Conservation (phyloP, 2,888 invertebrate genomes). For the Hyppa rectilinea region DNA sequence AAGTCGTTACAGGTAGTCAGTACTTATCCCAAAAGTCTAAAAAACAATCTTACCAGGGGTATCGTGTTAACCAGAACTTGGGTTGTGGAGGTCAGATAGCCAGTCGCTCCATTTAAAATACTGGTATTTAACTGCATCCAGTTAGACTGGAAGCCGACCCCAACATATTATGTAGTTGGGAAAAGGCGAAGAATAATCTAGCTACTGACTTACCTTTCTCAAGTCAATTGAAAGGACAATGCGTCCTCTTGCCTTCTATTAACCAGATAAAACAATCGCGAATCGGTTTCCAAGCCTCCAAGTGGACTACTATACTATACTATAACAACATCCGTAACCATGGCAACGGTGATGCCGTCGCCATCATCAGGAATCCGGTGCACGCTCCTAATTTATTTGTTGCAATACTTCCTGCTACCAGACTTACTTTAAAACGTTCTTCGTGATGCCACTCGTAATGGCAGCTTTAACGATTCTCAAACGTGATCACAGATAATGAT, state of each 20-base stretch:
- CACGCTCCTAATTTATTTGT: not conserved
- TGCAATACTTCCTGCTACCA: constrained; percentile 24
- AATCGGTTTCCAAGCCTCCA: not conserved
- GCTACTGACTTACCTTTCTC: not conserved
- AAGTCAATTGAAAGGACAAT: not conserved
- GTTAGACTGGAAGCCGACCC: too few species aligned
- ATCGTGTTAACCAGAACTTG: too few species aligned
- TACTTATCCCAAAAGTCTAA: too few species aligned
- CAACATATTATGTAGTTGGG: too few species aligned
- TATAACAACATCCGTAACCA: not conserved
- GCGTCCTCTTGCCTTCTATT: not conserved
- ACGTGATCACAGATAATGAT: constrained; percentile 35
- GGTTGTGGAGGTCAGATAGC: too few species aligned
- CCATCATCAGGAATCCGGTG: not conserved
- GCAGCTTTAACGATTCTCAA: constrained; percentile 20
- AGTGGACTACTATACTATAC: too few species aligned
- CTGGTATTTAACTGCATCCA: too few species aligned
- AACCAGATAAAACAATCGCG: not conserved
- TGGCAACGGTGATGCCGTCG: too few species aligned
- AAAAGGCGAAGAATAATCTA: too few species aligned
- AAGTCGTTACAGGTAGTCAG: too few species aligned
- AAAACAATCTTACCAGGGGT: too few species aligned
- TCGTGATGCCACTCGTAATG: constrained; percentile 24
- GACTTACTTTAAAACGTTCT: constrained; percentile 25
- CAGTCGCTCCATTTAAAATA: too few species aligned